Percentiles rank a stretch among this genome's conserved stretches.
Evolutionary conservation across 1,140 invertebrate species (phyloP).

Genomic region (Eupeodes corollae): DNA sequence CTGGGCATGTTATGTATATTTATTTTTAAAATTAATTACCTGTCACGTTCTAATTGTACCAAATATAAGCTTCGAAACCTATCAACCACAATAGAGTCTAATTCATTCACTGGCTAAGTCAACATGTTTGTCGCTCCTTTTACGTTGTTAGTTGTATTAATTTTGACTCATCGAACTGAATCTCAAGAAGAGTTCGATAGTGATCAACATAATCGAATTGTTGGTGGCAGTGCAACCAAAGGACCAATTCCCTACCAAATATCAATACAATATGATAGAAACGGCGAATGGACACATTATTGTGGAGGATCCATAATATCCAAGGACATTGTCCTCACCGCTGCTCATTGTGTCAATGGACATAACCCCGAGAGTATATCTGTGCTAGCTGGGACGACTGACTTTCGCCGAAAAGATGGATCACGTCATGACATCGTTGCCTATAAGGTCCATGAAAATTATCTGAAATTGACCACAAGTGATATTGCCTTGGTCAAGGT

Average conservation of each 20-base stretch:
- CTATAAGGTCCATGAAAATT: constrained; percentile 24
- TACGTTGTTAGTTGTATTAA: too few relatives aligned
- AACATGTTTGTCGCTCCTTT: too few relatives aligned
- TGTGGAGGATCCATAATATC: constrained; percentile 37
- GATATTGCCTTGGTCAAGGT: constrained; percentile 31
- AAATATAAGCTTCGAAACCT: too few relatives aligned
- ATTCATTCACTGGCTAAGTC: too few relatives aligned
- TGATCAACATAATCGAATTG: constrained; percentile 12
- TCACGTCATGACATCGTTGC: constrained; percentile 13
- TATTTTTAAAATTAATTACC: too few relatives aligned
- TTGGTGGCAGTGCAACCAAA: constrained; percentile 23
- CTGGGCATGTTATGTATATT: too few relatives aligned
- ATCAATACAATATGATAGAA: constrained; percentile 23
- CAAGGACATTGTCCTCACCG: constrained; percentile 28
- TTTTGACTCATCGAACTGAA: too few relatives aligned
- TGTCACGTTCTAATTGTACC: too few relatives aligned
- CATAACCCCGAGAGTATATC: constrained; percentile 24
- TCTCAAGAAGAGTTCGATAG: too few relatives aligned
- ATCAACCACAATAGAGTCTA: too few relatives aligned
- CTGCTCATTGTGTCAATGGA: constrained; percentile 33
- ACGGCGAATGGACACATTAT: constrained; percentile 21
- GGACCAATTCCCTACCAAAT: constrained; percentile 29
- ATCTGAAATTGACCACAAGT: constrained; percentile 21
- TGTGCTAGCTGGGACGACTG: constrained; percentile 37
- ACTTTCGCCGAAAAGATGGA: constrained; percentile 33